Evolutionary conservation across 2,797 vertebrate genomes (phyloP), one percentile per base, ranked within the genome.

Genomic region (Lepus townsendii): DNA sequence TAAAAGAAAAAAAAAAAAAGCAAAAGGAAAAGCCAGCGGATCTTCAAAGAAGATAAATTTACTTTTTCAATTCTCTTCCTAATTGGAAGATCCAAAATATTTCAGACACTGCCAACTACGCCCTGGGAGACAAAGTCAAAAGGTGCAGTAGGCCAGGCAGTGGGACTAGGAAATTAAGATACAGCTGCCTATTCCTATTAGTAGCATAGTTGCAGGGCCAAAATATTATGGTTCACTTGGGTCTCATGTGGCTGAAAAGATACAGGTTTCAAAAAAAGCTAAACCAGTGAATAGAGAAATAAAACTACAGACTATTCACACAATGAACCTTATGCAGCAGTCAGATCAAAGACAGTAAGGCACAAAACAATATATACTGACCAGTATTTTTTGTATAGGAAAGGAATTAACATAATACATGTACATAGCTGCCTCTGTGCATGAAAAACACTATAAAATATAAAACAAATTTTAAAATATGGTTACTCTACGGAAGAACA

Each of bases 271-370:
- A 95, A 94, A 97, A 92, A 91, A 73, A 75, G 4, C 87, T 76
- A 73, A 80, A 85, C 24, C 95, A 42, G 30, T 92, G 57, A 89
- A 94, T 32, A 93, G 54, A 85, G 66, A 93, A 95, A 78, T 75
- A 95, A 88, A 95, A 73, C 66, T 89, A 62, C 27, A 9, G 77
- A 95, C 91, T 88, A 89, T 38, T 96, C 89, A 93, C 75, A 83
- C 92, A 94, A 79, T 69, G 42, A 38, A 95, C 91, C 83, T 94
- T 95, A 95, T 65, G 86, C 30, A 91, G 32, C 47, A 94, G 87
- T 85, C 73, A 91, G 69, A 78, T 38, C 69, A 96, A 96, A 94
- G 84, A 91, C 84, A 75, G 22, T 30, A 50, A 91, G 30, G 32
- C 26, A 63, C 20, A 91, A 60, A 94, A 95, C 10, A 66, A 78